These are phyloP conservation scores for Oceanodroma tethys DNA, from an alignment of 2,113 vertebrate genomes.

Conservation along the genomic window DNA sequence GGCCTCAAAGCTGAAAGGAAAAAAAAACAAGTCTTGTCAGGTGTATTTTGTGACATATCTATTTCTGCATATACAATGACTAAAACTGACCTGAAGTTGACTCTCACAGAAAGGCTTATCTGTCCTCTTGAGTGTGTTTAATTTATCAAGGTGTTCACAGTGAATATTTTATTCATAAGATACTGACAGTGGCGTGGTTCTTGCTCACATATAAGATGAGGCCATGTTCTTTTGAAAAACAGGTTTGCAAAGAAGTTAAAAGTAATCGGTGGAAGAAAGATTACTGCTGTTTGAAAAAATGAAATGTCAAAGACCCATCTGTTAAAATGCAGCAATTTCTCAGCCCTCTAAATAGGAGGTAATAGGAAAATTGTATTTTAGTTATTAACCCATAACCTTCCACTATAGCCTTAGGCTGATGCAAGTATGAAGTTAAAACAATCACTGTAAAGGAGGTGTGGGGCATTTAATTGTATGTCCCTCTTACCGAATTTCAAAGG, in stretches of 20 bases:
- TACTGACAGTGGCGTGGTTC: not conserved
- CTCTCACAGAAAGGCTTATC: no score
- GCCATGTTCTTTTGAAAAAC: not conserved
- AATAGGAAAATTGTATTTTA: not conserved
- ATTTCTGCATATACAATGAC: no score
- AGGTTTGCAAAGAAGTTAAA: not conserved
- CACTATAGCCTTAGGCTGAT: not conserved
- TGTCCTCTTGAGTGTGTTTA: not conserved
- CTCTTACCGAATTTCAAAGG: not conserved
- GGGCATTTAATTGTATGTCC: not conserved
- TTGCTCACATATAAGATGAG: not conserved
- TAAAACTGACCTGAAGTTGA: not conserved
- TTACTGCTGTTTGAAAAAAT: not conserved
- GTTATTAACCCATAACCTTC: not conserved
- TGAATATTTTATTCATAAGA: not conserved
- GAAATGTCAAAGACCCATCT: not conserved
- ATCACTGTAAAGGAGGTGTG: not conserved
- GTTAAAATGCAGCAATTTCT: not conserved
- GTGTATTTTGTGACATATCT: not conserved
- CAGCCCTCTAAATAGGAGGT: not conserved
- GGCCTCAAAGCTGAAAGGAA: not conserved
- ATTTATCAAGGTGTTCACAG: not conserved
- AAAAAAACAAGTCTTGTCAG: not conserved
- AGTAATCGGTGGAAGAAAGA: not conserved
- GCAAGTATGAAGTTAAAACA: not conserved